A percentile compares a stretch with the other conserved stretches of the same genome.
These are phyloP conservation scores for Leucophenga varia DNA, from an alignment of 1,140 invertebrate species.

Conservation along the genomic window DNA sequence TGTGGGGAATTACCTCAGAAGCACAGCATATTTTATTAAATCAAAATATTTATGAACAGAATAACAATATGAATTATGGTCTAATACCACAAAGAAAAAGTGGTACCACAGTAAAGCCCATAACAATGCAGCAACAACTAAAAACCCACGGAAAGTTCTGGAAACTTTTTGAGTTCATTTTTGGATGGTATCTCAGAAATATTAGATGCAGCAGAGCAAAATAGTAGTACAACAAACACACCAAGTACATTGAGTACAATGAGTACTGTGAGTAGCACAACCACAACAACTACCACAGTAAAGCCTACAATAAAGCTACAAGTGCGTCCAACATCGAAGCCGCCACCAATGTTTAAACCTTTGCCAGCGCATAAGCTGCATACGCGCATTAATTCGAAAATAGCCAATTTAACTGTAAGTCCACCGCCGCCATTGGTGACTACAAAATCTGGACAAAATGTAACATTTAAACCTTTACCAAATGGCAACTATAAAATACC, in stretches of 20 bases:
- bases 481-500: background rate
- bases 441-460: conserved; percentile 34
- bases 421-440: conserved; percentile 38
- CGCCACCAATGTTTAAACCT: conserved; percentile 42
- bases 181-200: conserved; percentile 36
- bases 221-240: conserved; percentile 14
- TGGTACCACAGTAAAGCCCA: background rate
- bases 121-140: background rate
- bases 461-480: conserved; percentile 24
- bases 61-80: too few relatives aligned
- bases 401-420: conserved; percentile 43
- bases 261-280: conserved; percentile 12
- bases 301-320: conserved; percentile 5
- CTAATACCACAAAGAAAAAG: too few relatives aligned
- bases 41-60: conserved; percentile 18
- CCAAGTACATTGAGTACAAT: conserved; percentile 20
- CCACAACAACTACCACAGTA: conserved; percentile 12
- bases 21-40: conserved; percentile 27
- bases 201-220: conserved; percentile 16
- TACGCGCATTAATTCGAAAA: conserved; percentile 45
- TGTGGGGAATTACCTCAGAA: conserved; percentile 36
- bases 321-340: conserved; percentile 6
- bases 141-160: too few relatives aligned
- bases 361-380: conserved; percentile 33
- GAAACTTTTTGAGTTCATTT: conserved; percentile 28